These are phyloP conservation scores for Tauraco erythrolophus DNA, from an alignment of 2,113 vertebrate genomes.

Conservation along the genomic window DNA sequence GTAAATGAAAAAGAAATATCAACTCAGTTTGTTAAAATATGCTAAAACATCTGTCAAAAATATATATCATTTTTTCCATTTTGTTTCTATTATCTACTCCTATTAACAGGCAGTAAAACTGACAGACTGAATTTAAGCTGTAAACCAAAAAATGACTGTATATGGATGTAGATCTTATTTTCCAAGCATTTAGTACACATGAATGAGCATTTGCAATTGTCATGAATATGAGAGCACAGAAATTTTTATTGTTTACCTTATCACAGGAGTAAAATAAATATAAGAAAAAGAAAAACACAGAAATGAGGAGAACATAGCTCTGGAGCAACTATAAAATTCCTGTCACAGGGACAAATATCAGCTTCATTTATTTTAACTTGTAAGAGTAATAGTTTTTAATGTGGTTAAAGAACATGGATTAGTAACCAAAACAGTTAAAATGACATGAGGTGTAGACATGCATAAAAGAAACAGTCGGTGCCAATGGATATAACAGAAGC, in stretches of 20 bases:
- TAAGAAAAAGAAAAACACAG: not conserved
- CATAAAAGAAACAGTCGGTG: not conserved
- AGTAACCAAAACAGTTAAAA: not conserved
- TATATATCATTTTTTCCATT: not conserved
- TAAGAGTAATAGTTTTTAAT: not conserved
- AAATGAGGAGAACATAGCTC: not conserved
- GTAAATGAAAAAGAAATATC: not conserved
- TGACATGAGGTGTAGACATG: not conserved
- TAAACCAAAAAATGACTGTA: constrained; percentile 15
- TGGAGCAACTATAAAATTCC: not conserved
- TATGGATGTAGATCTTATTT: not conserved
- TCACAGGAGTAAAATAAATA: not conserved
- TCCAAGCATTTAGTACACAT: not conserved
- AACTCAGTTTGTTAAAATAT: constrained; percentile 22
- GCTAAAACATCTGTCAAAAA: constrained; percentile 20
- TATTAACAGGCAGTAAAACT: constrained; percentile 49
- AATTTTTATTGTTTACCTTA: not conserved
- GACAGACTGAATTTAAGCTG: constrained; percentile 17
- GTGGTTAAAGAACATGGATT: not conserved
- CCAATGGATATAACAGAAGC: not conserved
- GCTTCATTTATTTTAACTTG: not conserved
- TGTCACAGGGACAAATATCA: not conserved
- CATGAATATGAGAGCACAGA: not conserved
- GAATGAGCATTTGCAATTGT: not conserved
- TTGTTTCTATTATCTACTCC: constrained; percentile 53